These are phyloP conservation scores for Galbula dea DNA, from an alignment of 2,113 vertebrate species.

Conservation along the genomic window DNA sequence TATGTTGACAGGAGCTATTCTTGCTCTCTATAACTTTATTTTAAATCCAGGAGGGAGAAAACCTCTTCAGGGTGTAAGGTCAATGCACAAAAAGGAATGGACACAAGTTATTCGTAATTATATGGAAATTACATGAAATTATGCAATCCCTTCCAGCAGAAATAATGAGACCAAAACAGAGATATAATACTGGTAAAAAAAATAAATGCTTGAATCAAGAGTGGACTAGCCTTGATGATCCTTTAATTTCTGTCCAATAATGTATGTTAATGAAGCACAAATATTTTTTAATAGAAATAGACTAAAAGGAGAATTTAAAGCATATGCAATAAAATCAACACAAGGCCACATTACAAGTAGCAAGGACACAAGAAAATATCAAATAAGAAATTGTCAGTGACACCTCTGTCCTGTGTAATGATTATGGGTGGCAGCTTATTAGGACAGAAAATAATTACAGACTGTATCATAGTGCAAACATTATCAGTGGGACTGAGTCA, in stretches of 20 bases:
- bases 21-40: neutral
- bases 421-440: neutral
- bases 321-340: neutral
- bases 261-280: neutral
- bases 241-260: neutral
- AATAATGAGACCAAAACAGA: neutral
- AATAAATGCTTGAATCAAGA: neutral
- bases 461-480: neutral
- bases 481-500: neutral
- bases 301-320: neutral
- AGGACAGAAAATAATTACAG: neutral
- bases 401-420: neutral
- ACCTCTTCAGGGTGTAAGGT: neutral
- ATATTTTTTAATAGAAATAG: neutral
- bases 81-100: neutral
- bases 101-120: neutral
- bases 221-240: neutral
- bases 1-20: neutral
- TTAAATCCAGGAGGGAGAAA: neutral
- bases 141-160: neutral
- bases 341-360: neutral
- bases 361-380: neutral
- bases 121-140: neutral
- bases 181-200: neutral
- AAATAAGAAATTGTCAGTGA: neutral